These are phyloP conservation scores for Sclerodermus sp. DNA, from an alignment of 2,888 invertebrate species.

Conservation along the genomic window DNA sequence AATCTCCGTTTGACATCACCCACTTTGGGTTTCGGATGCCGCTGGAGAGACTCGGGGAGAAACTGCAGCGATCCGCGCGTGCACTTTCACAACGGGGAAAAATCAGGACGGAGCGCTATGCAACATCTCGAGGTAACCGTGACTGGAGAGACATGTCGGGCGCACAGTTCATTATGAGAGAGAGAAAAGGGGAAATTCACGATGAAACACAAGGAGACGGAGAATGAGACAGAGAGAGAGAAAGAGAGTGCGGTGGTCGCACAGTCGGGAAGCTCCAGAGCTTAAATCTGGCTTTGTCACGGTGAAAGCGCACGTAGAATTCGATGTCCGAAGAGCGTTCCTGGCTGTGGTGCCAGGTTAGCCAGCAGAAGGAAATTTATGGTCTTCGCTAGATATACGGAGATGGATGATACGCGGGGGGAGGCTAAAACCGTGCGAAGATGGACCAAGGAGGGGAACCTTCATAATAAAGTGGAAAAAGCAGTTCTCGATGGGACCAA, in stretches of 20 bases:
- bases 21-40: no score
- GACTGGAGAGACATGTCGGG: no score
- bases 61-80: no score
- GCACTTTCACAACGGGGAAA: no score
- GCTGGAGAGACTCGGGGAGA: no score
- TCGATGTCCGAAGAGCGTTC: slow-evolving; percentile 23
- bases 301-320: slow-evolving; percentile 33
- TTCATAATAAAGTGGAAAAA: no score
- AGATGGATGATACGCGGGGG: not conserved
- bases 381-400: slow-evolving; percentile 18
- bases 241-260: slow-evolving; percentile 7
- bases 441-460: no score
- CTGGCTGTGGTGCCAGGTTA: not conserved
- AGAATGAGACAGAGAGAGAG: not conserved
- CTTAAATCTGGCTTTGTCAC: slow-evolving; percentile 49
- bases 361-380: slow-evolving; percentile 34
- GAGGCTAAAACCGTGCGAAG: no score
- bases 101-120: no score
- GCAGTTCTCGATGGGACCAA: no score
- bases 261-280: slow-evolving; percentile 38
- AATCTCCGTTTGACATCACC: no score
- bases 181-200: slow-evolving; percentile 16
- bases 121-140: no score
- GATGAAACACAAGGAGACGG: slow-evolving; percentile 1
- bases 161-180: slow-evolving; percentile 22